Conservation (phyloP, 1,140 invertebrate species). For the Probaryconus sp. region DNA sequence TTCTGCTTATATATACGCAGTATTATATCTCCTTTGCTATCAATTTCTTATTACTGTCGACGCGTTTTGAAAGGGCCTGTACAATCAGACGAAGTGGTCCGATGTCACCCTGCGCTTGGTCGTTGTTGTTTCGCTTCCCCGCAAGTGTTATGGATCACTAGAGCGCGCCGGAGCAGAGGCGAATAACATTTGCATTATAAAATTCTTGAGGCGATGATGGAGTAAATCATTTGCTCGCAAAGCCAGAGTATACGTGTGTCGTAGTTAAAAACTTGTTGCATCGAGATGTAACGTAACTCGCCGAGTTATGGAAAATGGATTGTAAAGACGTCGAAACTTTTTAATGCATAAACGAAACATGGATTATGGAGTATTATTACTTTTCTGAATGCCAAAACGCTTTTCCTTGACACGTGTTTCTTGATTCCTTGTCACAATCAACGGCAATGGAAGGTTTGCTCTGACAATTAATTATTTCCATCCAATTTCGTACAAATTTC, state of each 20-base stretch:
- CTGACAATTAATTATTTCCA: too few species aligned
- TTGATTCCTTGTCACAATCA: constrained; percentile 16
- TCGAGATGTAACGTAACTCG: constrained; percentile 34
- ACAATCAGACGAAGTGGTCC: background rate
- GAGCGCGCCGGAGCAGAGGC: background rate
- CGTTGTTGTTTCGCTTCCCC: constrained; percentile 9
- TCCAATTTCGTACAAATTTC: too few species aligned
- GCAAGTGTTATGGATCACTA: constrained; percentile 8
- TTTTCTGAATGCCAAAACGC: constrained; percentile 15
- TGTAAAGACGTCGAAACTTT: constrained; percentile 45
- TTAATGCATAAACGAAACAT: constrained; percentile 47
- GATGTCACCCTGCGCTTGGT: background rate
- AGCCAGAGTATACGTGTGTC: constrained; percentile 17
- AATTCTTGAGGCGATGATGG: constrained; percentile 24
- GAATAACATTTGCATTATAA: constrained; percentile 17
- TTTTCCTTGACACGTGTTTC: constrained; percentile 32
- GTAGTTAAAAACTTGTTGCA: constrained; percentile 48
- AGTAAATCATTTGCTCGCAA: constrained; percentile 36
- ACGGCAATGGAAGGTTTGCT: too few species aligned
- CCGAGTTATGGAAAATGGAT: constrained; percentile 41
- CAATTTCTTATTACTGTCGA: constrained; percentile 69
- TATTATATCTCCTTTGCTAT: constrained; percentile 73
- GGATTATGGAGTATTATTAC: constrained; percentile 18
- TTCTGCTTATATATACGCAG: constrained; percentile 66
- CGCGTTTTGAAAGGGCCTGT: constrained; percentile 25